Evolutionary conservation across 2,113 vertebrate genomes (phyloP).

Genomic region (Menidia beryllina): DNA sequence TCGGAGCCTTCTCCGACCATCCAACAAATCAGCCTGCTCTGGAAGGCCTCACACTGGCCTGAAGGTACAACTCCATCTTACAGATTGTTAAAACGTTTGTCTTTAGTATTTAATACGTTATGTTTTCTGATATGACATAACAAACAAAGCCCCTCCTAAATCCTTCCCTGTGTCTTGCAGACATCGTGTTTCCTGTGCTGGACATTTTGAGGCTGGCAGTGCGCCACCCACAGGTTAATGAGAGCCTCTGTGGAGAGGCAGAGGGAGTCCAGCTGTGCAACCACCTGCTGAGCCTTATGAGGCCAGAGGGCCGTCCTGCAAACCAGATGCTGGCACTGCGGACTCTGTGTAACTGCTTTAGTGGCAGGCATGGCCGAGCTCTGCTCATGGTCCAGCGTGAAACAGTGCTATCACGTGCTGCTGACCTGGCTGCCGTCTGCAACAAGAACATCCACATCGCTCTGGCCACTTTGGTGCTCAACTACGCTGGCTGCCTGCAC

Average conservation of each 20-base stretch:
- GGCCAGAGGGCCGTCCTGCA: constrained; percentile 88
- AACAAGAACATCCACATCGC: constrained; percentile 98
- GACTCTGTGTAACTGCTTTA: constrained; percentile 96
- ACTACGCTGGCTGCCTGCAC: constrained; percentile 93
- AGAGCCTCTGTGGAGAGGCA: constrained; percentile 91
- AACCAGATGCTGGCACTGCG: constrained; percentile 96
- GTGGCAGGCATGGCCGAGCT: constrained; percentile 84
- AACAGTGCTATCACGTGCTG: constrained; percentile 87
- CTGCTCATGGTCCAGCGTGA: constrained; percentile 93
- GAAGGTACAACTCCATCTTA: constrained; percentile 72
- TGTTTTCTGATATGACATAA: too few relatives aligned
- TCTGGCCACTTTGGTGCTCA: constrained; percentile 92
- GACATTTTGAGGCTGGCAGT: constrained; percentile 95
- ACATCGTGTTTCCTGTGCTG: constrained; percentile 96
- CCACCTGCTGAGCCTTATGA: constrained; percentile 91
- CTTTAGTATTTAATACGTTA: too few relatives aligned
- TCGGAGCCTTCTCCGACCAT: constrained; percentile 82
- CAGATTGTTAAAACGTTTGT: not conserved
- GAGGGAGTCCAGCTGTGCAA: constrained; percentile 88
- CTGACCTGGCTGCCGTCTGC: constrained; percentile 86
- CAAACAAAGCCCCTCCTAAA: not conserved
- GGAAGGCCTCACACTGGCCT: constrained; percentile 94
- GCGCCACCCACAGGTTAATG: constrained; percentile 92
- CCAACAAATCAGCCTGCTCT: constrained; percentile 89
- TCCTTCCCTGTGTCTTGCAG: constrained; percentile 66